Percentiles rank a stretch among this genome's conserved stretches.
Evolutionary conservation across 2,888 invertebrate genomes (phyloP).

Genomic region (Nemotelus nigrinus): DNA sequence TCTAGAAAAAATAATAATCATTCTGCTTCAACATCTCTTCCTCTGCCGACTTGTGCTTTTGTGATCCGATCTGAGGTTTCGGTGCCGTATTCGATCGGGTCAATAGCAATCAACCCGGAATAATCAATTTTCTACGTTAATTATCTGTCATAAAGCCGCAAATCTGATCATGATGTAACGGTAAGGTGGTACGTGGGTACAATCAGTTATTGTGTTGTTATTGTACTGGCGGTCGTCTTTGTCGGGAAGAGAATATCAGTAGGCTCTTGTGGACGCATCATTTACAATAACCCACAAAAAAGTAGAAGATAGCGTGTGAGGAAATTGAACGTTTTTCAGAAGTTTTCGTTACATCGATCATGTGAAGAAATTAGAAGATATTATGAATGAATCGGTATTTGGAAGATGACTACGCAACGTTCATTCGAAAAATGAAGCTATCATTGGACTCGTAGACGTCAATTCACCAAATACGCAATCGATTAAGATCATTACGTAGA

Average conservation of each 20-base stretch:
- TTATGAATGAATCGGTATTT: no score
- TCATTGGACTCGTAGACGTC: no score
- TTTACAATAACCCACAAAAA: no score
- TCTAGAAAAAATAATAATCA: neutral
- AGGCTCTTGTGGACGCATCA: no score
- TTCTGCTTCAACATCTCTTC: neutral
- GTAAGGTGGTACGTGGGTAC: constrained; percentile 31
- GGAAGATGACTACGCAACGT: no score
- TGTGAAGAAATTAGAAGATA: no score
- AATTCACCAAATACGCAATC: no score
- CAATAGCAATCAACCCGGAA: constrained; percentile 19
- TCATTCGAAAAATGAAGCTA: no score
- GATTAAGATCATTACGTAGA: no score
- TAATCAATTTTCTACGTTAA: constrained; percentile 40
- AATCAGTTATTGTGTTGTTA: constrained; percentile 23
- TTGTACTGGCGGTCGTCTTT: neutral
- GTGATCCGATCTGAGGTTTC: neutral
- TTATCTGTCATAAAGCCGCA: constrained; percentile 37
- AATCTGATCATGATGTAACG: constrained; percentile 37
- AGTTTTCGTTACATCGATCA: no score
- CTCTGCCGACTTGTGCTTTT: neutral
- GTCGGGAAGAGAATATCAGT: neutral
- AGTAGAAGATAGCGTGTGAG: no score
- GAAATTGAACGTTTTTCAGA: no score
- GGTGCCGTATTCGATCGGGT: constrained; percentile 6